Conservation (phyloP, 1,140 invertebrate genomes). For the Heliconius hermathena region DNA sequence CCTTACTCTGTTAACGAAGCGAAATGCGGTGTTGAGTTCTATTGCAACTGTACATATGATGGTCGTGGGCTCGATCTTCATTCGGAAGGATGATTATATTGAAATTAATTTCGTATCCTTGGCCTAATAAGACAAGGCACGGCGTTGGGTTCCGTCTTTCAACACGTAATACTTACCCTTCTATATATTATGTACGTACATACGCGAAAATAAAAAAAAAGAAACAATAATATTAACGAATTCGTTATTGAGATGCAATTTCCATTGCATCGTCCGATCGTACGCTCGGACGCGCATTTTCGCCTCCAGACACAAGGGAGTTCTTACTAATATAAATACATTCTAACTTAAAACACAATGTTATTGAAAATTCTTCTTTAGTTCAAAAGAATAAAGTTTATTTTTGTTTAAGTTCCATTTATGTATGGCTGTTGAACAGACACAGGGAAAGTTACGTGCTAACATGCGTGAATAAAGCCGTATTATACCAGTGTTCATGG, state of each 20-base stretch:
- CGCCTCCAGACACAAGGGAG: conserved; percentile 40
- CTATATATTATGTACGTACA: no score
- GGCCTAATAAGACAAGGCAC: no score
- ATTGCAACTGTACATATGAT: no score
- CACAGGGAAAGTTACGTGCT: conserved; percentile 21
- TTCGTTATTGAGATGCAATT: neutral
- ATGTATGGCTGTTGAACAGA: conserved; percentile 14
- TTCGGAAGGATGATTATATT: no score
- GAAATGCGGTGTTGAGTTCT: no score
- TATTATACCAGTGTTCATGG: conserved; percentile 30
- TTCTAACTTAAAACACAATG: neutral
- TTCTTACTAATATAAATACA: conserved; percentile 25
- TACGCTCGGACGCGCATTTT: conserved; percentile 42
- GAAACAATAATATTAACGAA: neutral
- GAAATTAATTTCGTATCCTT: no score
- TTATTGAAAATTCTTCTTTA: neutral
- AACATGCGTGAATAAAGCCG: conserved; percentile 35
- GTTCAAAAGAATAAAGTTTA: neutral
- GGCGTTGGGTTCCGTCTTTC: no score
- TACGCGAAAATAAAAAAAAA: neutral
- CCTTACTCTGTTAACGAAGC: no score
- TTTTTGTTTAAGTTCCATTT: neutral
- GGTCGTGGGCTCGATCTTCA: no score
- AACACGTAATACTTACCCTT: no score
- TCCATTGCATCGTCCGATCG: conserved; percentile 26